Evolutionary conservation across 2,888 invertebrate genomes (phyloP), one percentile per base, ranked within the genome.

Genomic region (Eristalis arbustorum): DNA sequence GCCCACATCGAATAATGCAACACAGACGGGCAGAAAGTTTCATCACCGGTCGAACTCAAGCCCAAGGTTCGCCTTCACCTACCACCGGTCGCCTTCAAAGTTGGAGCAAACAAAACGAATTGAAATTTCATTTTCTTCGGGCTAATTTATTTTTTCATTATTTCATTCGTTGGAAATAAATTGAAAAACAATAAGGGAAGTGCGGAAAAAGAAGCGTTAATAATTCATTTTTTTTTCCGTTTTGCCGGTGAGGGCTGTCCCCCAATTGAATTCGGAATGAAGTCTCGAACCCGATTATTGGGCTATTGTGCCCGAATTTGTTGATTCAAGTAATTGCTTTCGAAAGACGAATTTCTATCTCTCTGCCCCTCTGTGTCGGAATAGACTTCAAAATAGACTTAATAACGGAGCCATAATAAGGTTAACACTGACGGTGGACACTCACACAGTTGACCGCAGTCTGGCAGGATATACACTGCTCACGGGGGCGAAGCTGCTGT

Each of bases 221-320:
- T 64, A 64, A 64, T 64, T 64, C 63, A 64, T 34, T 59, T 59
- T 59, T 59, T 59, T 59, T 23, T 13, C 25, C 11, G 4, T 59
- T 28, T 59, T 25, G 59, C 13, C 13, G 10, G 18, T 18, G 10
- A 11, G 3, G 22, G 22, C 57, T 3, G 25, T 13, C 18, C 10
- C 22, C 37, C n/a, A 61, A 71, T 71, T 72, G 72, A 72, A 72
- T 72, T 34, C 31, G 13, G 23, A 72, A 62, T 63, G 42, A 72
- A 72, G 62, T 49, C 49, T n/a, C 31, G 49, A 49, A 63, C 72
- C 62, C 72, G 63, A 62, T 72, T 63, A 72, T 72, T 72, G 72
- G 23, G n/a, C 59, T 59, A 59, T 28, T 59, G 14, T 25, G 28
- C 13, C 62, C 25, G 4, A 18, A 59, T 61, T 40, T 71, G 59